These are phyloP conservation scores for Diaphora mendica DNA, from an alignment of 2,888 invertebrate genomes.

Conservation along the genomic window DNA sequence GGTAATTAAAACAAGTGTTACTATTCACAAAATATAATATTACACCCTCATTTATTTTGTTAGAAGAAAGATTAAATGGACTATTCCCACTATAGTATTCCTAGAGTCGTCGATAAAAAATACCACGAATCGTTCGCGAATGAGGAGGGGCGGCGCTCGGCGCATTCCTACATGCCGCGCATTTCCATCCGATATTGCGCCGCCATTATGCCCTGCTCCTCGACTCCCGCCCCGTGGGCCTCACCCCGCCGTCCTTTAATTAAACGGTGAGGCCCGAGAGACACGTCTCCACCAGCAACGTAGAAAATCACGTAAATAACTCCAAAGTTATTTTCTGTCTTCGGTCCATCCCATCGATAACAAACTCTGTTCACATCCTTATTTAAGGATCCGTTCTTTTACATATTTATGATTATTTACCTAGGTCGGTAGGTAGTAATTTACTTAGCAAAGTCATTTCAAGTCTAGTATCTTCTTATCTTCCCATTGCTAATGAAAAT, in stretches of 20 bases:
- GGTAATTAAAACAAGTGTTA: slow-evolving; percentile 18
- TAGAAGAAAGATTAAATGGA: slow-evolving; percentile 57
- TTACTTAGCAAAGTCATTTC: slow-evolving; percentile 4
- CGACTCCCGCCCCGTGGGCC: slow-evolving; percentile 67
- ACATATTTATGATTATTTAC: slow-evolving; percentile 10
- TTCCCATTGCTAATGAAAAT: slow-evolving; percentile 6
- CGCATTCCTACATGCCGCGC: slow-evolving; percentile 87
- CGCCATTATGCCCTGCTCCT: slow-evolving; percentile 84
- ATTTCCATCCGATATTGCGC: slow-evolving; percentile 87
- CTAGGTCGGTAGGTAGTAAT: background rate
- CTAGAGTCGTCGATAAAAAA: slow-evolving; percentile 86
- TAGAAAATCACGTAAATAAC: slow-evolving; percentile 84
- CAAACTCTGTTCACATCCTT: slow-evolving; percentile 53
- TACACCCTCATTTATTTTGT: slow-evolving; percentile 45
- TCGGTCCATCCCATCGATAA: slow-evolving; percentile 63
- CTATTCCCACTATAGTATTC: slow-evolving; percentile 76
- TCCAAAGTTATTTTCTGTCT: slow-evolving; percentile 71
- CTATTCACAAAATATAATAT: slow-evolving; percentile 31
- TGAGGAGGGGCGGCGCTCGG: slow-evolving; percentile 82
- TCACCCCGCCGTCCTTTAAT: slow-evolving; percentile 84
- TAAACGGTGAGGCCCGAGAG: slow-evolving; percentile 85
- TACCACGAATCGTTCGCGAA: slow-evolving; percentile 84
- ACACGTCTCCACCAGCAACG: slow-evolving; percentile 80
- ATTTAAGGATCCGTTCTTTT: slow-evolving; percentile 30
- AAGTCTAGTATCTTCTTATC: slow-evolving; percentile 14